These are phyloP conservation scores for Vidua macroura DNA, from an alignment of 2,113 vertebrate species.

Conservation along the genomic window DNA sequence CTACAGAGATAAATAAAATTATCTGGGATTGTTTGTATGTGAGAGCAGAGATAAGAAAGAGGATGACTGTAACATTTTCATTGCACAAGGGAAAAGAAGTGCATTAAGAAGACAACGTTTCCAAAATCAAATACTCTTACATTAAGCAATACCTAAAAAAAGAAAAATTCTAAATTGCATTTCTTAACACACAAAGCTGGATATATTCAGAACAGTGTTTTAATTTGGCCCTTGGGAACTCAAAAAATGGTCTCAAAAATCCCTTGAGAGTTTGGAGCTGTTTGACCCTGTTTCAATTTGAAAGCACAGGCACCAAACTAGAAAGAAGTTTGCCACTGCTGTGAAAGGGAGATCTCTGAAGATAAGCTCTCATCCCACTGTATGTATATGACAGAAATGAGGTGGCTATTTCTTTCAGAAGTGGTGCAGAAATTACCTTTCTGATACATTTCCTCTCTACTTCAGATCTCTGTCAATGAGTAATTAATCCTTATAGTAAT, in stretches of 20 bases:
- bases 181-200: neutral
- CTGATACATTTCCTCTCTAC: neutral
- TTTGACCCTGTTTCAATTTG: neutral
- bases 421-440: neutral
- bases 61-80: neutral
- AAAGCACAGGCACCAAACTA: neutral
- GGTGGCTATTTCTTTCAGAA: neutral
- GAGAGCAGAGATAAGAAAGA: neutral
- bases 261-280: neutral
- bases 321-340: neutral
- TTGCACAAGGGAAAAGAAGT: neutral
- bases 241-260: neutral
- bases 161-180: neutral
- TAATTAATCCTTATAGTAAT: neutral
- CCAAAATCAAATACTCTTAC: neutral
- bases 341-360: neutral
- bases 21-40: neutral
- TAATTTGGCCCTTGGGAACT: neutral
- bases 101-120: neutral
- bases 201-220: neutral
- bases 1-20: neutral
- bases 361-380: neutral
- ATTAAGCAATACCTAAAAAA: neutral
- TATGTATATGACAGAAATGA: neutral
- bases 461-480: neutral